Conservation (phyloP, 2,113 vertebrate genomes). For the Asarcornis scutulata region DNA sequence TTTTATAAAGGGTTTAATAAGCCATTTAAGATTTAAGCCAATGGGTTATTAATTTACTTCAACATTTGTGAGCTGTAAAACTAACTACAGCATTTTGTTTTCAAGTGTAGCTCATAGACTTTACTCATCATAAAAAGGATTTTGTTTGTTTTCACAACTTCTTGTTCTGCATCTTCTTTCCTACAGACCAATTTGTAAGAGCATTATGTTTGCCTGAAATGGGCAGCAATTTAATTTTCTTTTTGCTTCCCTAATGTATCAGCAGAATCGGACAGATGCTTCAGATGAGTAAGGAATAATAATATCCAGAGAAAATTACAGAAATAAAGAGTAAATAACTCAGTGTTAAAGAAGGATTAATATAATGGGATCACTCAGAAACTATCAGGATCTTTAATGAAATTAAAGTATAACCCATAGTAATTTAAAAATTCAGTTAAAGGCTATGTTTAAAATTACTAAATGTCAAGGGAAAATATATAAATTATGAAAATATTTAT, state of each 20-base stretch:
- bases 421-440: constrained; percentile 66
- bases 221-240: constrained; percentile 53
- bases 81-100: neutral
- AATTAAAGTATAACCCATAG: constrained; percentile 51
- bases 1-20: constrained; percentile 47
- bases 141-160: constrained; percentile 40
- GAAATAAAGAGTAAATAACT: constrained; percentile 69
- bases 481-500: constrained; percentile 61
- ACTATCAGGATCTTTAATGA: constrained; percentile 45
- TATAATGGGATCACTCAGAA: constrained; percentile 55
- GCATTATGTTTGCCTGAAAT: constrained; percentile 54
- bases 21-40: neutral
- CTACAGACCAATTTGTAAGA: constrained; percentile 46
- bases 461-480: constrained; percentile 46
- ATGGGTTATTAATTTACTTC: constrained; percentile 29
- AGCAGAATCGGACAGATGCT: constrained; percentile 49
- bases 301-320: constrained; percentile 53
- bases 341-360: constrained; percentile 53
- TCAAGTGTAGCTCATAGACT: neutral
- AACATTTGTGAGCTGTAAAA: neutral
- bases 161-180: constrained; percentile 27
- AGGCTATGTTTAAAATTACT: constrained; percentile 51
- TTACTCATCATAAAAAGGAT: constrained; percentile 11
- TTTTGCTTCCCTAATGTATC: constrained; percentile 43
- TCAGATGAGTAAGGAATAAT: constrained; percentile 48